Base-by-base conservation (phyloP, 2,888 invertebrate genomes). In the Timandra comae region DNA sequence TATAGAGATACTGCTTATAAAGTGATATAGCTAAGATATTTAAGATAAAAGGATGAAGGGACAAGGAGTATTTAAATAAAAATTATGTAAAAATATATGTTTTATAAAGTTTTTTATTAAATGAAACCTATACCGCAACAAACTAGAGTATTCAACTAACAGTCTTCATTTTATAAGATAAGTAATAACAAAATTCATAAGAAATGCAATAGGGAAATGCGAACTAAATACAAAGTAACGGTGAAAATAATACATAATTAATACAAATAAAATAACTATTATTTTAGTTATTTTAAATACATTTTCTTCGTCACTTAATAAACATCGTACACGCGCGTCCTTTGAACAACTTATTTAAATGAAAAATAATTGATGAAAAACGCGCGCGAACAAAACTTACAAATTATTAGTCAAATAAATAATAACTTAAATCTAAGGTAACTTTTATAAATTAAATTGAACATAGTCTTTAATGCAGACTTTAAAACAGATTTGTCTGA, bases 161-260 rank as follows among this genome's bases (percentile, higher is more conserved):
- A 84, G 84, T 84, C 82, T 84, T 77, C n/a, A 77, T 78, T 80
- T 74, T 68, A 74, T 79, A 81, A 81, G 67, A 78, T 75, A 80
- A 82, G 80, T 80, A 82, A n/a, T 76, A 76, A 76, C 68, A 59
- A 66, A 62, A 56, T 57, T 43, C 57, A 60, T 64, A 60, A 56
- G 61, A 84, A 82, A 84, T 81, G 82, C 82, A 79, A 70, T 64
- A 39, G 65, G 47, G 57, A 73, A 75, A 75, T 77, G 72, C 71
- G 59, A 51, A 58, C 44, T 47, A 31, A 46, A 45, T 41, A 45
- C 28, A 30, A 25, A 36, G 16, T 16, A 30, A 28, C 33, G 30
- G 32, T 33, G 27, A 27, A 16, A 9, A 27, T 20, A 30, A n/a
- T n/a, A n/a, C n/a, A n/a, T n/a, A n/a, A n/a, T n/a, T n/a, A n/a